Evolutionary conservation across 2,113 vertebrate genomes (phyloP), one percentile per base, ranked within the genome.

Genomic region (Ictalurus furcatus): DNA sequence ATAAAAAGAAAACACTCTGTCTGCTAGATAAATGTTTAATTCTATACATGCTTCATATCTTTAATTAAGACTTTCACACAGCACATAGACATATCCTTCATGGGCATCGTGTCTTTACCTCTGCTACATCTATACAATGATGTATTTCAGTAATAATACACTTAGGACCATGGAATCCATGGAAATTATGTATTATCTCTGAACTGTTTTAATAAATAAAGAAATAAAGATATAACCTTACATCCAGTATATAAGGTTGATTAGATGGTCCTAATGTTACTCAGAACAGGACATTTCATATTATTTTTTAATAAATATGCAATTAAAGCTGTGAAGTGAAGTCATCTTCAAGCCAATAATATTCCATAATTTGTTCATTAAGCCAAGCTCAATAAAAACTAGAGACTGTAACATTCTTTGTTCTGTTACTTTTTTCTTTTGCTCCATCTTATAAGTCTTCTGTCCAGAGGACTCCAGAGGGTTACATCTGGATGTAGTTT

Each of bases 401-500:
- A 37, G 37, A 61, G 30, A 63, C 84, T 52, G 7, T 58, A 37
- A 59, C 54, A 59, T 82, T 69, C 1, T 73, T 59, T 63, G 2
- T 83, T 58, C 11, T 37, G 9, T 37, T 23, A 5, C 0, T 71
- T 34, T 44, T 80, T 76, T 48, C 54, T 37, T 69, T 56, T 71
- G 19, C 58, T 81, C 44, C 17, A 65, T 87, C 54, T 87, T 48
- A 23, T 80, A 30, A 61, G 52, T 34, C 4, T 79, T 85, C 52
- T 85, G 16, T 44, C 0, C 73, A 85, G 6, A 37, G 8, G 8
- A 87, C 69, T 44, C 28, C n/a, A n/a, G 8, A 25, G n/a, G 79
- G 54, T n/a, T 58, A 34, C 54, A 82, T 30, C 79, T 58, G 28
- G 14, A 63, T 63, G 21, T 1, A 0, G 30, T 89, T 95, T 91